Percentiles rank a stretch among this genome's conserved stretches.
Evolutionary conservation across 2,888 invertebrate genomes (phyloP).

Genomic region (Leucozona laternaria): DNA sequence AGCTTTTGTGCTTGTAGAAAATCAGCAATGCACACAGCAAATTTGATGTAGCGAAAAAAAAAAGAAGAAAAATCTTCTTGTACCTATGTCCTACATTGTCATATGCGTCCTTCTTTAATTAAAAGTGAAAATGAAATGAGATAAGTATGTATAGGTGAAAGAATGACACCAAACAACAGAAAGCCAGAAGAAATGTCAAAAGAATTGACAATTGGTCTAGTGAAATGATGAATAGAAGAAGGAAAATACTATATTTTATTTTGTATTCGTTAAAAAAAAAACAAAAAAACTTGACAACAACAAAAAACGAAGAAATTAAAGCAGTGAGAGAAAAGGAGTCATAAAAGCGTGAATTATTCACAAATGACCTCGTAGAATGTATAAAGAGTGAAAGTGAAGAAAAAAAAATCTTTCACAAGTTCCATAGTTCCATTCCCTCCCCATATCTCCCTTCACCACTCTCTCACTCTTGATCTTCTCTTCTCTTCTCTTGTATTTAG

Average conservation of each 20-base stretch:
- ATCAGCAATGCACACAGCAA: constrained; percentile 37
- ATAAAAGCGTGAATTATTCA: constrained; percentile 71
- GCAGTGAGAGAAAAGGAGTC: constrained; percentile 16
- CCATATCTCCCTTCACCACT: background rate
- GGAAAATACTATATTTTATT: background rate
- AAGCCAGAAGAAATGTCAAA: constrained; percentile 55
- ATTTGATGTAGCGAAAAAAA: constrained; percentile 6
- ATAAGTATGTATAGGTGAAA: constrained; percentile 28
- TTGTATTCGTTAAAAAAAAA: too few relatives aligned
- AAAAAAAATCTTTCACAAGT: constrained; percentile 6
- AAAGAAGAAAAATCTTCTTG: constrained; percentile 29
- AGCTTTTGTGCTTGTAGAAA: background rate
- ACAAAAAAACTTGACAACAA: constrained; percentile 15
- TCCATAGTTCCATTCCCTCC: background rate
- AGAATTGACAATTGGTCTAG: constrained; percentile 71
- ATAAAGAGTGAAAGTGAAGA: constrained; percentile 37
- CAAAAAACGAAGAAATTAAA: constrained; percentile 16
- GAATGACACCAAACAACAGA: constrained; percentile 29
- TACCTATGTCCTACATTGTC: constrained; percentile 53
- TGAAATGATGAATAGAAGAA: constrained; percentile 40
- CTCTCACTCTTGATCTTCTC: background rate
- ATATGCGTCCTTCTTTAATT: constrained; percentile 70
- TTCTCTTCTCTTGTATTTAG: constrained; percentile 25
- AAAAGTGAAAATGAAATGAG: constrained; percentile 62
- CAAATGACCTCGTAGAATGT: constrained; percentile 69